These are phyloP conservation scores for Geophilus truncorum DNA, from an alignment of 2,888 invertebrate genomes.

Conservation along the genomic window DNA sequence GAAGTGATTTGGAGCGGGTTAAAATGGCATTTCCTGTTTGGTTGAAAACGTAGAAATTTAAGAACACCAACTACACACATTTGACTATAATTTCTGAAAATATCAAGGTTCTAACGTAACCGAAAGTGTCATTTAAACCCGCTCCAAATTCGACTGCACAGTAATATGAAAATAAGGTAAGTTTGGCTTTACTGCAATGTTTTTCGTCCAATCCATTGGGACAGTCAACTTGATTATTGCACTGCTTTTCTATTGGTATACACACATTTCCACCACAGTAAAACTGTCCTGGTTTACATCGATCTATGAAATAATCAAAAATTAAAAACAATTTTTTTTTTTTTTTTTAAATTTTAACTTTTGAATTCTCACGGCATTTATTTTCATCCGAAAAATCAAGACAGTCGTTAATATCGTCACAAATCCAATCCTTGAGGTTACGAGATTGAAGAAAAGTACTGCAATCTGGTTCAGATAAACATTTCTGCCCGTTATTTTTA, in stretches of 20 bases:
- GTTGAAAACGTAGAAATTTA: no score
- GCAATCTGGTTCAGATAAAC: constrained; percentile 57
- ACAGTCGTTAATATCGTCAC: constrained; percentile 83
- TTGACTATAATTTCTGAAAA: no score
- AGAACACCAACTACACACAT: no score
- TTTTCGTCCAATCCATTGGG: constrained; percentile 81
- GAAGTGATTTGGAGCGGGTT: no score
- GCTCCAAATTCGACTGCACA: no score
- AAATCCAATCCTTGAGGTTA: constrained; percentile 70
- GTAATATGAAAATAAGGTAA: no score
- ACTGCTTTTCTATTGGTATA: constrained; percentile 54
- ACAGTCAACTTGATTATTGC: constrained; percentile 78
- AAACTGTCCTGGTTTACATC: constrained; percentile 62
- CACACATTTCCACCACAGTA: constrained; percentile 73
- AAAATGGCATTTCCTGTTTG: no score
- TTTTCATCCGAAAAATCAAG: constrained; percentile 76
- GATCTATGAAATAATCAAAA: constrained; percentile 34
- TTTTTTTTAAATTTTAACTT: not conserved
- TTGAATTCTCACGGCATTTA: constrained; percentile 54
- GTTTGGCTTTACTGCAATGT: constrained; percentile 67
- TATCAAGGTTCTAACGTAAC: no score
- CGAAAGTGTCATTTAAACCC: no score
- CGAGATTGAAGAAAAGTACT: constrained; percentile 66
- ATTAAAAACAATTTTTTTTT: not conserved
- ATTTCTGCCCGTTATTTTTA: not conserved